These are phyloP conservation scores for Andricus grossulariae DNA, from an alignment of 1,140 invertebrate genomes.

Conservation along the genomic window DNA sequence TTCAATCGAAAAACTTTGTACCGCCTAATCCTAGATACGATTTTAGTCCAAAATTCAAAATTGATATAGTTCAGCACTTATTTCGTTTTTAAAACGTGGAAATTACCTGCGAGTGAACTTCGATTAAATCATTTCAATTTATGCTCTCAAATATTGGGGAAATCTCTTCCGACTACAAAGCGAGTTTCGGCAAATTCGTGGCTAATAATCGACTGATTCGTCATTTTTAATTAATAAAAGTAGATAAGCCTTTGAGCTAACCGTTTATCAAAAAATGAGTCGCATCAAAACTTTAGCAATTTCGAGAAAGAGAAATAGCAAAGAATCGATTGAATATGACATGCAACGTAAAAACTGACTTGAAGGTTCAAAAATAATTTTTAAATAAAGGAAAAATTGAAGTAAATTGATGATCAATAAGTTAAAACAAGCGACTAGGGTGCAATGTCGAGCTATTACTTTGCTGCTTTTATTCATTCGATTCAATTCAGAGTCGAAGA, in stretches of 20 bases:
- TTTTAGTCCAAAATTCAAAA: background rate
- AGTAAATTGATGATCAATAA: too few relatives aligned
- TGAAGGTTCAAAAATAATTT: slow-evolving; percentile 20
- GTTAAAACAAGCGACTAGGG: too few relatives aligned
- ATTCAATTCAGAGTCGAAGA: slow-evolving; percentile 30
- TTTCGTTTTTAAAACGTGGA: too few relatives aligned
- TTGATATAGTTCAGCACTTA: too few relatives aligned
- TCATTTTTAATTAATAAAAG: slow-evolving; percentile 5
- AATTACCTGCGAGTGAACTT: too few relatives aligned
- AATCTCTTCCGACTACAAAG: too few relatives aligned
- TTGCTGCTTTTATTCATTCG: background rate
- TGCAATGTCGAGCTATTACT: too few relatives aligned
- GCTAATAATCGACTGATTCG: slow-evolving; percentile 39
- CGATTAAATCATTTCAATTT: too few relatives aligned
- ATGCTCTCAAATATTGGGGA: too few relatives aligned
- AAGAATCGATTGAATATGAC: slow-evolving; percentile 13
- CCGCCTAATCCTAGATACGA: background rate
- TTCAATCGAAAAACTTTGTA: background rate
- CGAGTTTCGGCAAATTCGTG: background rate
- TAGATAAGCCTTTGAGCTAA: background rate
- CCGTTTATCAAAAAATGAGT: slow-evolving; percentile 16
- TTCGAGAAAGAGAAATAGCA: background rate
- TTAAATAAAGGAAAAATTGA: slow-evolving; percentile 7
- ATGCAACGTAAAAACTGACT: background rate
- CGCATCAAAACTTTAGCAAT: slow-evolving; percentile 11